Conservation (phyloP, 2,113 vertebrate genomes). For the Aegotheles bennettii region DNA sequence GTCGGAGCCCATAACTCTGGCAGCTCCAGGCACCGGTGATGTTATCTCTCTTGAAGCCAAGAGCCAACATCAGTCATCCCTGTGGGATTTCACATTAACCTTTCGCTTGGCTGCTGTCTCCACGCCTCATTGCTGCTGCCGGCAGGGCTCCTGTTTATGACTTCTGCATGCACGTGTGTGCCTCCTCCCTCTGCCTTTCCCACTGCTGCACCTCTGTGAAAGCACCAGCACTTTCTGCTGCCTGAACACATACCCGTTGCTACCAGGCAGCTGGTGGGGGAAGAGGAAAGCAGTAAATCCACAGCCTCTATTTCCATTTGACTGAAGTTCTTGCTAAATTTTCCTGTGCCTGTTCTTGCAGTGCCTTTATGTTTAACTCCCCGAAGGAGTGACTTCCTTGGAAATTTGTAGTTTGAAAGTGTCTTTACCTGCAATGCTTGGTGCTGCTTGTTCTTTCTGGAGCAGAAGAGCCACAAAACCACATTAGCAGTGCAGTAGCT, state of each 20-base stretch:
- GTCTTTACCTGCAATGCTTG: not conserved
- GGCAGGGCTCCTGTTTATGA: not conserved
- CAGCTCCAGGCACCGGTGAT: not conserved
- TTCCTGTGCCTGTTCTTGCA: fast-evolving
- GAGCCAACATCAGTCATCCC: fast-evolving
- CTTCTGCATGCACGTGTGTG: not conserved
- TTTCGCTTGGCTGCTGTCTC: not conserved
- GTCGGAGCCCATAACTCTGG: not conserved
- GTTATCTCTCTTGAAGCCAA: not conserved
- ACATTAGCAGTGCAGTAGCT: not conserved
- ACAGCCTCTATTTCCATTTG: not conserved
- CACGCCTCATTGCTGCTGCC: not conserved
- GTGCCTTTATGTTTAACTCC: not conserved
- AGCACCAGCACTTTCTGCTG: not conserved
- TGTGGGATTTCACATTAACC: not conserved
- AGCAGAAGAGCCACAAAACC: not conserved
- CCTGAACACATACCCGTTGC: not conserved
- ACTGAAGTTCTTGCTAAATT: not conserved
- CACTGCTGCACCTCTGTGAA: not conserved
- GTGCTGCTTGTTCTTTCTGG: not conserved
- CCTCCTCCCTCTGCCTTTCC: not conserved
- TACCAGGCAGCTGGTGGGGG: not conserved
- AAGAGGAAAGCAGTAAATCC: not conserved
- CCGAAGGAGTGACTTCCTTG: not conserved
- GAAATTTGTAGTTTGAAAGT: not conserved